phyloP scores from a whole-genome alignment of 2,888 invertebrate genomes.

The Glyphotaelius pellucidus region DNA sequence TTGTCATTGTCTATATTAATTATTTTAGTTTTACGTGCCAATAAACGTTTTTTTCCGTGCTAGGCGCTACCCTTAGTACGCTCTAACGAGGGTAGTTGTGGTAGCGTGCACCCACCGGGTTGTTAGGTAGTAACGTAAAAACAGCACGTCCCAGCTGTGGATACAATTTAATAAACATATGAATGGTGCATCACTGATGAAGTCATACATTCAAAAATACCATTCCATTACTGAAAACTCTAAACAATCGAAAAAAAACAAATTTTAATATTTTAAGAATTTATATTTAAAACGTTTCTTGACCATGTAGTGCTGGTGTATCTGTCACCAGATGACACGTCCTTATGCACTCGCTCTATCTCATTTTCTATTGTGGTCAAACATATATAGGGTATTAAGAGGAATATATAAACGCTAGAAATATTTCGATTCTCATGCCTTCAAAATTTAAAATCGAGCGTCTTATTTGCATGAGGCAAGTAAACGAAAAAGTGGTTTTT shows the following conservation, averaged over 20 bases:
- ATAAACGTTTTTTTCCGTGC: neutral
- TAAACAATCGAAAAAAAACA: no score
- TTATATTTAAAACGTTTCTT: neutral
- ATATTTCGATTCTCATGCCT: no score
- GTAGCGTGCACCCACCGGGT: neutral
- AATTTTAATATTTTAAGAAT: no score
- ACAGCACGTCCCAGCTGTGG: neutral
- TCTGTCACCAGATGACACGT: no score
- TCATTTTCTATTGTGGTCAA: no score
- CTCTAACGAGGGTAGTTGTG: neutral
- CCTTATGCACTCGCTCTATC: no score
- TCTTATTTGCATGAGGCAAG: no score
- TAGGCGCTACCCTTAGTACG: neutral
- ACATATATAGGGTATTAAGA: no score
- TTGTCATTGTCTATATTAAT: neutral
- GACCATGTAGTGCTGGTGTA: no score
- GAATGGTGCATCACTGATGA: neutral
- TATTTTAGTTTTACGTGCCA: neutral
- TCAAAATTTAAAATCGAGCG: no score
- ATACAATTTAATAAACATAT: neutral
- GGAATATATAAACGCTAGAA: no score
- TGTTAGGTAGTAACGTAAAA: neutral
- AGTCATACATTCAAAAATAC: neutral
- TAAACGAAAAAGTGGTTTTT: no score
- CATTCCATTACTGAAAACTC: neutral